Evolutionary conservation across 2,888 invertebrate genomes (phyloP), one percentile per base, ranked within the genome.

Genomic region (Helobdella robusta): DNA sequence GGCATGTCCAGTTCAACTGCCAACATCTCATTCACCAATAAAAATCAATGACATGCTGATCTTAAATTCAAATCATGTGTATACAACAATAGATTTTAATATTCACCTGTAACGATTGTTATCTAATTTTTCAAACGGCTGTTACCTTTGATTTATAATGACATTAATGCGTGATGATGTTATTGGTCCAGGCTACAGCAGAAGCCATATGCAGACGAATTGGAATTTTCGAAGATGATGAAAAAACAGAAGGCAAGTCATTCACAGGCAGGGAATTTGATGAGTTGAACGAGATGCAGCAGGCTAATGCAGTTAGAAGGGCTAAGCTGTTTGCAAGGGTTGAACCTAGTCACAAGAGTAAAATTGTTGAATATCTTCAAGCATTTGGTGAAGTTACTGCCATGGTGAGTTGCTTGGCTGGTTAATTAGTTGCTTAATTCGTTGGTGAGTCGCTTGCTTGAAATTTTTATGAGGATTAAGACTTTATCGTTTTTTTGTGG

Each of bases 141-240:
- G 23, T 58, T 32, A 8, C 30, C 6, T 58, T 15, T 32, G 11
- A 58, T 25, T 32, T n/a, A 35, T 40, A 20, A 20, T 60, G 28
- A 20, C 25, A 36, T 20, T 23, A 46, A 20, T n/a, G n/a, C n/a
- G n/a, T n/a, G n/a, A n/a, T n/a, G n/a, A n/a, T n/a, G n/a, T n/a
- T 58, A 18, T 20, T 40, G 20, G 48, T 23, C 0, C 67, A 80
- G 82, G 87, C 93, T 73, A 99, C 99, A 69, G 99, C 99, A 80
- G 98, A 98, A 83, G 98, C 99, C 76, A 99, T 99, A 82, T 99
- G 98, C 85, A 86, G 98, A 75, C 88, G 97, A 81, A 99, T 99
- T 81, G 98, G 98, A 64, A 89, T 98, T 65, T 98, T 98, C 82
- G 82, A 81, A 64, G 97, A 98, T 81, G 90, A 92, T 48, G 95